Base-by-base conservation (phyloP, 2,113 vertebrate species). In the Atractosteus spatula region DNA sequence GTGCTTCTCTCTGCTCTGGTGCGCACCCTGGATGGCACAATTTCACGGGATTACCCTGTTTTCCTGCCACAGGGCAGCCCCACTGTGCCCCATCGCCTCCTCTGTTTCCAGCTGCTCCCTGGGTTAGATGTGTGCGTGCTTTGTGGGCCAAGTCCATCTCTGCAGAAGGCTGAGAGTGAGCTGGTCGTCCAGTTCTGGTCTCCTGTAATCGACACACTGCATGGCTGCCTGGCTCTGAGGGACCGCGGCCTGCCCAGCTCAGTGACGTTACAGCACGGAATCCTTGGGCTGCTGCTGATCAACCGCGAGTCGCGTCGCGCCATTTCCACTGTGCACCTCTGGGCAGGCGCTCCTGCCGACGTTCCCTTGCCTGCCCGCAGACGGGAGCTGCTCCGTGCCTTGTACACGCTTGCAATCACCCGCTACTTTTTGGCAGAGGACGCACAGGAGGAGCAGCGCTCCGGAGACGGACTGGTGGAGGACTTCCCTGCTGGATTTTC, bases 51-150 rank as follows among this genome's bases (percentile, higher is more conserved):
- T 80, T 93, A 93, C 75, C 96, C 96, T 0, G 88, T 97, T 70
- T 97, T 96, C 79, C 89, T 97, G 62, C 96, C 96, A 0, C 94
- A 95, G 7, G 94, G 94, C 54, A 97, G 96, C 72, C 96, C 96
- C 59, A 95, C 86, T 2, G 92, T 97, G 42, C 93, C 96, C 0
- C 94, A 95, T 68, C 91, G 96, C 13, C 91, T 97, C 4, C 87
- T 97, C 55, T 91, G 92, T 14, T 92, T 97, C 76, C 92, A 90
- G 71, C 86, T 97, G 68, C 92, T 97, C 3, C 94, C 91, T 0
- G 91, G 92, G 42, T 85, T 90, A 51, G 90, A 94, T 13, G 89
- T 92, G 55, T 94, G 94, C 43, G 78, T 95, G 72, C 89, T 97
- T 44, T 97, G 95, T 3, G 95, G 96, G 10, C 95, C 96, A 0